phyloP scores from a whole-genome alignment of 2,113 vertebrate species.

The Channa maculata region DNA sequence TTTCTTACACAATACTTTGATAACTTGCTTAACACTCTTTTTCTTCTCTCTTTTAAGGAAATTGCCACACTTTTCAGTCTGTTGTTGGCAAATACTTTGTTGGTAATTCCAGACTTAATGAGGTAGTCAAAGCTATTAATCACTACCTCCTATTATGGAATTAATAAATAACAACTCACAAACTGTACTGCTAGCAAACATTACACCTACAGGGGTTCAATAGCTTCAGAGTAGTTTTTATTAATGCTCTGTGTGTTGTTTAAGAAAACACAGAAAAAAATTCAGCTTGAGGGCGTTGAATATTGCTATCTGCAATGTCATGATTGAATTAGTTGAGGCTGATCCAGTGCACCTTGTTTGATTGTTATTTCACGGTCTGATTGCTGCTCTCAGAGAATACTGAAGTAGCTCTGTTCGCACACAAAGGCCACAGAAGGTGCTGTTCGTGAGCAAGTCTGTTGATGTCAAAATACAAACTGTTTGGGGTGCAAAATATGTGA shows the following conservation, averaged over 20 bases:
- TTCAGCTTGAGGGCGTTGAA: slow-evolving; percentile 19
- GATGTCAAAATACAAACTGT: slow-evolving; percentile 74
- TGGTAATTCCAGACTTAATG: slow-evolving; percentile 30
- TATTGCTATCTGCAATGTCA: slow-evolving; percentile 44
- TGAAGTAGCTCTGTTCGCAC: slow-evolving; percentile 31
- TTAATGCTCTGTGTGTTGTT: neutral
- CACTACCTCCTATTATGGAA: slow-evolving; percentile 32
- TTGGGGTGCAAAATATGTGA: slow-evolving; percentile 68
- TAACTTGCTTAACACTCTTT: neutral
- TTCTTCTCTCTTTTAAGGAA: slow-evolving; percentile 9
- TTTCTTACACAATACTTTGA: neutral
- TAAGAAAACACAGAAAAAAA: neutral
- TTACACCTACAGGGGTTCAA: neutral
- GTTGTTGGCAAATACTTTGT: slow-evolving; percentile 40
- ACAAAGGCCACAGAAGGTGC: slow-evolving; percentile 56
- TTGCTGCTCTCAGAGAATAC: slow-evolving; percentile 52
- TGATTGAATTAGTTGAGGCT: slow-evolving; percentile 47
- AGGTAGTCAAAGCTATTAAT: slow-evolving; percentile 38
- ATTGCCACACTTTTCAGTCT: slow-evolving; percentile 19
- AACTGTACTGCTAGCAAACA: slow-evolving; percentile 6
- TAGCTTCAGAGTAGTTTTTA: slow-evolving; percentile 20
- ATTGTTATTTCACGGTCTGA: slow-evolving; percentile 68
- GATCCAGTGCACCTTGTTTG: slow-evolving; percentile 50
- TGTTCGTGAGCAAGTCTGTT: slow-evolving; percentile 59
- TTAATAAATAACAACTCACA: slow-evolving; percentile 34